A percentile compares a stretch with the other conserved stretches of the same genome.
Conservation (phyloP, 2,888 invertebrate species). For the Diaphora mendica region DNA sequence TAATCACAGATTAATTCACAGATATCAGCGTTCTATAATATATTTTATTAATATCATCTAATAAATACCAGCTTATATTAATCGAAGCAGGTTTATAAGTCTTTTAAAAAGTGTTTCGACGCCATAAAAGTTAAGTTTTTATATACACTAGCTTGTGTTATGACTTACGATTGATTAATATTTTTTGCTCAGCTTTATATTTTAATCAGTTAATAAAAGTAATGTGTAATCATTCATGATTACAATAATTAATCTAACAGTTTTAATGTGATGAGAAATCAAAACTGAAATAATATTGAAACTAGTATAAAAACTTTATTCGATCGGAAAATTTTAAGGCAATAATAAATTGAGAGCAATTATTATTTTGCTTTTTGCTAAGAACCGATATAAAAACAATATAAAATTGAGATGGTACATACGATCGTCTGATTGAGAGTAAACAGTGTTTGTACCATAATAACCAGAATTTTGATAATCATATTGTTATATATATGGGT, state of each 20-base stretch:
- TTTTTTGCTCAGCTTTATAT: neutral
- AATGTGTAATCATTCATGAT: neutral
- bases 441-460: neutral
- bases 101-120: slow-evolving; percentile 13
- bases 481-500: too few relatives aligned
- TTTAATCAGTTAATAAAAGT: neutral
- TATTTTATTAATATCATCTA: slow-evolving; percentile 28
- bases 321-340: neutral
- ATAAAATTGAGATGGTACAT: too few relatives aligned
- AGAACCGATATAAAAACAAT: neutral
- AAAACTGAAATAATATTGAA: neutral
- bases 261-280: neutral
- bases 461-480: too few relatives aligned
- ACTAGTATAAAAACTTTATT: neutral
- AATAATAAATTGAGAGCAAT: neutral
- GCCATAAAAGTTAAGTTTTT: neutral
- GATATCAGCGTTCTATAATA: slow-evolving; percentile 33
- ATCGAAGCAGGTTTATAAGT: slow-evolving; percentile 18
- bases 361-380: neutral
- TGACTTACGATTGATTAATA: slow-evolving; percentile 11
- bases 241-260: neutral
- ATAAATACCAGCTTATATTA: slow-evolving; percentile 14
- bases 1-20: slow-evolving; percentile 43
- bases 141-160: slow-evolving; percentile 1
- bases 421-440: too few relatives aligned